Evolutionary conservation across 2,113 vertebrate species (phyloP).

Genomic region (Cromileptes altivelis): DNA sequence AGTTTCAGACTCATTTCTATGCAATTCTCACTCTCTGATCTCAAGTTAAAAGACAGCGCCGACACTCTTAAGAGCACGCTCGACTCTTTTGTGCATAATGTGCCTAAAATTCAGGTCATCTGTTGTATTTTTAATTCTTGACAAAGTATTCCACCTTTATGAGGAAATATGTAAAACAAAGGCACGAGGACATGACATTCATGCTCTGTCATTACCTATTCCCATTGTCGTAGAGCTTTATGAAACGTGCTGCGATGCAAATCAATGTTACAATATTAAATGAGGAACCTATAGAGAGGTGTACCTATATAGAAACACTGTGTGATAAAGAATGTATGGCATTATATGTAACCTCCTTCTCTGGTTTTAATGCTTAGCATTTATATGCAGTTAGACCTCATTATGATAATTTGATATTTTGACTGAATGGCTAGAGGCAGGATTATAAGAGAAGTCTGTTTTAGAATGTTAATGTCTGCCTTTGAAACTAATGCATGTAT

Average conservation of each 20-base stretch:
- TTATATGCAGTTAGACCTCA: slow-evolving; percentile 87
- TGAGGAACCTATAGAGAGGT: slow-evolving; percentile 20
- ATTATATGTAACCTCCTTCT: slow-evolving; percentile 71
- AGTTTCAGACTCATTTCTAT: slow-evolving; percentile 64
- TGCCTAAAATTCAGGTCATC: slow-evolving; percentile 69
- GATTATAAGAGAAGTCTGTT: slow-evolving; percentile 79
- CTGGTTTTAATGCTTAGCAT: slow-evolving; percentile 80
- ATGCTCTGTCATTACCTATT: slow-evolving; percentile 40
- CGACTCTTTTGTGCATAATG: slow-evolving; percentile 73
- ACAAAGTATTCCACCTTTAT: slow-evolving; percentile 65
- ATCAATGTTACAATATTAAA: slow-evolving; percentile 43
- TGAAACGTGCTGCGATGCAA: slow-evolving; percentile 41
- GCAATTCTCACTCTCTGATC: slow-evolving; percentile 73
- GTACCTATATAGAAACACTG: slow-evolving; percentile 26
- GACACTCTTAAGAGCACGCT: slow-evolving; percentile 68
- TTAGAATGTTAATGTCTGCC: slow-evolving; percentile 83
- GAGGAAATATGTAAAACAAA: slow-evolving; percentile 57
- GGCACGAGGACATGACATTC: slow-evolving; percentile 7
- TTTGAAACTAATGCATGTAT: slow-evolving; percentile 83
- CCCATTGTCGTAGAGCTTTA: slow-evolving; percentile 25
- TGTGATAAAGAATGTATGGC: slow-evolving; percentile 65
- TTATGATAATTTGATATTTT: slow-evolving; percentile 90
- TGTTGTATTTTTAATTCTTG: slow-evolving; percentile 80
- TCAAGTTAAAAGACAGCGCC: slow-evolving; percentile 77
- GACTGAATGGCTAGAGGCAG: slow-evolving; percentile 82